Base-by-base conservation (phyloP, 2,888 invertebrate genomes). In the Phaedon cochleariae region DNA sequence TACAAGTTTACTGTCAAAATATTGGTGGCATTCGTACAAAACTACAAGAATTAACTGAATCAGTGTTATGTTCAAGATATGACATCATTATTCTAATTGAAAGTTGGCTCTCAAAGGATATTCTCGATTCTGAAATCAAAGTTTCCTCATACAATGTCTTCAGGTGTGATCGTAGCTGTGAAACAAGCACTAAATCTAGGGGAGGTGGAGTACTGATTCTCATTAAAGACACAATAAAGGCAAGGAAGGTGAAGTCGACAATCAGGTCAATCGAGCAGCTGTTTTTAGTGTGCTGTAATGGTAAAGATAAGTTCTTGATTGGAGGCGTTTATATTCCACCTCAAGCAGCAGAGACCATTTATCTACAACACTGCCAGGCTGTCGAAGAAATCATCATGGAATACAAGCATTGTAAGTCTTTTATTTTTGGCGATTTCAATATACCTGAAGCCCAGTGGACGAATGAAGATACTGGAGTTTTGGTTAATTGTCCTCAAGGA, bases 181-280 rank as follows among this genome's bases (percentile, higher is more conserved):
- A 10, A 45, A 45, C 45, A 45, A 58, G 45, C 15, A 2, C 5
- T 12, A 58, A 58, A 45, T 12, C 46, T n/a, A 37, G 57, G 20
- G 45, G n/a, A 45, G 57, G 57, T 15, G 57, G 57, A 10, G 46
- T 58, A 10, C 37, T 58, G 20, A 58, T 45, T 21, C 12, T 22
- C 4, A 45, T 58, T 0, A 58, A 58, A 21, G 22, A 45, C 20
- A 45, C 15, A 21, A 10, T 26, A 31, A 26, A 53, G 15, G 7
- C 21, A 10, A 53, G 22, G 5, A n/a, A 53, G 15, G 15, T 53
- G 10, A 22, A 26, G 15, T 18, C 15, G 10, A 21, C 31, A 12
- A 18, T 12, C n/a, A 15, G 17, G n/a, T 26, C 21, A 26, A 15
- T 53, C 17, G 53, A 53, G 7, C 53, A 53, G 29, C 15, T 53